These are phyloP conservation scores for Pantelozetes paolii DNA, from an alignment of 2,888 invertebrate genomes.

Conservation along the genomic window DNA sequence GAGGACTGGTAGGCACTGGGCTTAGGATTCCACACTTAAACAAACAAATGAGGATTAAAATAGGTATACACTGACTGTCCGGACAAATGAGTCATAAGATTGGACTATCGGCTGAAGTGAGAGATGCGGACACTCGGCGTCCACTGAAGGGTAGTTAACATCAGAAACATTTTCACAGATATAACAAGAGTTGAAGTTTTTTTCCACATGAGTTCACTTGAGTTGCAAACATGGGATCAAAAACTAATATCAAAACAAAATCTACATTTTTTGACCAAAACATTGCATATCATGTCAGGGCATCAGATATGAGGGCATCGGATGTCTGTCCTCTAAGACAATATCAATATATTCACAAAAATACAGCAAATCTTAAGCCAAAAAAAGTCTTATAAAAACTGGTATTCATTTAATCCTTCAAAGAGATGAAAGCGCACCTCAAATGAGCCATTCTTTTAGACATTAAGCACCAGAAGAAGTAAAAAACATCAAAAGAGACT, in stretches of 20 bases:
- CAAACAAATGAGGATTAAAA: too few species aligned
- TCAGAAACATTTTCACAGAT: too few species aligned
- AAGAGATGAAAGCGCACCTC: conserved; percentile 26
- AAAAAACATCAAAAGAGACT: neutral
- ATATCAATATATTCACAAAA: neutral
- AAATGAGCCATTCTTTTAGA: neutral
- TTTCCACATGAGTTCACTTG: conserved; percentile 8
- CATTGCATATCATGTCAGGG: conserved; percentile 6
- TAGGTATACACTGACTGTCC: too few species aligned
- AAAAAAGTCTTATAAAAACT: neutral
- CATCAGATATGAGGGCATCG: conserved; percentile 22
- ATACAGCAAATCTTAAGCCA: neutral
- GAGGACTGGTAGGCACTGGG: neutral
- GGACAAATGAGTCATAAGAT: too few species aligned
- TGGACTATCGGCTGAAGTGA: too few species aligned
- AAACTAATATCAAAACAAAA: neutral
- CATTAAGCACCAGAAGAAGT: conserved; percentile 19
- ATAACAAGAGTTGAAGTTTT: neutral
- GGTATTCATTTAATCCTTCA: conserved; percentile 28
- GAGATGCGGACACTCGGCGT: too few species aligned
- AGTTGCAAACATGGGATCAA: conserved; percentile 13
- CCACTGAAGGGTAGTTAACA: too few species aligned
- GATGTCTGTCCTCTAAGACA: neutral
- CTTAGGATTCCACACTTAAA: too few species aligned
- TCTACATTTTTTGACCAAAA: neutral